Percentiles rank a stretch among this genome's conserved stretches.
phyloP scores from a whole-genome alignment of 2,888 invertebrate genomes.

The Rhodophaea formosa region DNA sequence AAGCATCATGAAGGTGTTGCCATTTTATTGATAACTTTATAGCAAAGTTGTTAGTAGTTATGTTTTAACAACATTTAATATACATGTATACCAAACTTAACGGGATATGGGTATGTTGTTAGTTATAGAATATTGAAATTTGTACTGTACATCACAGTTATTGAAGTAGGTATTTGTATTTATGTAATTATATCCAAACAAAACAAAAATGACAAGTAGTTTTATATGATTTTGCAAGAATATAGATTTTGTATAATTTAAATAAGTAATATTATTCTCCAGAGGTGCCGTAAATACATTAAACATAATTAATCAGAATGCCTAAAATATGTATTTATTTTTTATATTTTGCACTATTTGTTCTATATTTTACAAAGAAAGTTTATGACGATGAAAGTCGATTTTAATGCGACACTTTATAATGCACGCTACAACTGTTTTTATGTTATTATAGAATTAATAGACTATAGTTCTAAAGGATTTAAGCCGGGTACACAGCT shows the following conservation, averaged over 20 bases:
- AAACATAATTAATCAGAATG: neutral
- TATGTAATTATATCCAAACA: neutral
- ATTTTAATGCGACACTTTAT: no score
- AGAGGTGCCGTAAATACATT: slow-evolving; percentile 4
- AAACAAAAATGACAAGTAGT: neutral
- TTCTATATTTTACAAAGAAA: no score
- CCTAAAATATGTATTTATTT: neutral
- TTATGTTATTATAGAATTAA: no score
- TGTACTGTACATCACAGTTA: neutral
- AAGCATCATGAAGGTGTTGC: no score
- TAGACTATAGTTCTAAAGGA: no score
- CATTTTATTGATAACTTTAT: no score
- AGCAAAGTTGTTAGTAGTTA: no score
- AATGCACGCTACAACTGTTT: no score
- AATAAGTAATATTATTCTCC: slow-evolving; percentile 4
- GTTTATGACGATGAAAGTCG: no score
- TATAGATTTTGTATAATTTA: neutral
- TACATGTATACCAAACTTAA: neutral
- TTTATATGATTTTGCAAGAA: neutral
- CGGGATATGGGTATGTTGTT: neutral
- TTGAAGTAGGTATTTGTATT: slow-evolving; percentile 1
- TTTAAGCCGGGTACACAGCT: no score
- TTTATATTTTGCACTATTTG: neutral
- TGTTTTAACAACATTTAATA: neutral
- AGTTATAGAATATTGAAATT: neutral